phyloP scores from a whole-genome alignment of 2,797 vertebrate genomes.

The Champsocephalus esox region DNA sequence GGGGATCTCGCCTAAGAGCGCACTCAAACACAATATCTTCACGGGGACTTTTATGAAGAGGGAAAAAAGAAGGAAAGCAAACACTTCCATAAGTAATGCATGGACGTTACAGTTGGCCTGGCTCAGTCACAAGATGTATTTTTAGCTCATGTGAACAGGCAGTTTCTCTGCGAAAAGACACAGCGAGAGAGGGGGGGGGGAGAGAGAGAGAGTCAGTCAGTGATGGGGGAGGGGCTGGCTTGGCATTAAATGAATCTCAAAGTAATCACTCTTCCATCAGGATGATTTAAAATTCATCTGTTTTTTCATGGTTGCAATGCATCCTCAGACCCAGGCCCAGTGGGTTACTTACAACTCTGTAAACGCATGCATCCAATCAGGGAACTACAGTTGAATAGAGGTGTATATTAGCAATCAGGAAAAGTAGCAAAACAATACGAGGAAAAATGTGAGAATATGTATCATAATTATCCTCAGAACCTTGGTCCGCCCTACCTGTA shows the following conservation, averaged over 20 bases:
- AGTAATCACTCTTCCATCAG: constrained; percentile 76
- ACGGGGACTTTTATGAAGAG: constrained; percentile 5
- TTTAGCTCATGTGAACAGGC: constrained; percentile 81
- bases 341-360: constrained; percentile 44
- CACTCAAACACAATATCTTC: constrained; percentile 34
- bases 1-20: constrained; percentile 39
- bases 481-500: background rate
- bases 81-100: constrained; percentile 85
- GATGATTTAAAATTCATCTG: constrained; percentile 70
- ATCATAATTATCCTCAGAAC: background rate
- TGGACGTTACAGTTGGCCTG: constrained; percentile 76
- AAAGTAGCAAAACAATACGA: constrained; percentile 2
- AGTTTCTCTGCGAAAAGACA: constrained; percentile 70
- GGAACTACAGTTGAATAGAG: background rate
- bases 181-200: constrained; percentile 23
- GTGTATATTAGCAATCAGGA: constrained; percentile 3
- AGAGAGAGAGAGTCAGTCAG: constrained; percentile 22
- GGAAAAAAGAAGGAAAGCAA: constrained; percentile 67
- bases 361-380: background rate
- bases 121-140: constrained; percentile 81
- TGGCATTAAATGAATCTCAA: constrained; percentile 67
- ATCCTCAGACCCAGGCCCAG: constrained; percentile 27
- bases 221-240: constrained; percentile 55
- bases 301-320: constrained; percentile 30
- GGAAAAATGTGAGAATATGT: background rate